Evolutionary conservation across 2,113 vertebrate species (phyloP), one percentile per base, ranked within the genome.

Genomic region (Nyctereutes procyonoides): DNA sequence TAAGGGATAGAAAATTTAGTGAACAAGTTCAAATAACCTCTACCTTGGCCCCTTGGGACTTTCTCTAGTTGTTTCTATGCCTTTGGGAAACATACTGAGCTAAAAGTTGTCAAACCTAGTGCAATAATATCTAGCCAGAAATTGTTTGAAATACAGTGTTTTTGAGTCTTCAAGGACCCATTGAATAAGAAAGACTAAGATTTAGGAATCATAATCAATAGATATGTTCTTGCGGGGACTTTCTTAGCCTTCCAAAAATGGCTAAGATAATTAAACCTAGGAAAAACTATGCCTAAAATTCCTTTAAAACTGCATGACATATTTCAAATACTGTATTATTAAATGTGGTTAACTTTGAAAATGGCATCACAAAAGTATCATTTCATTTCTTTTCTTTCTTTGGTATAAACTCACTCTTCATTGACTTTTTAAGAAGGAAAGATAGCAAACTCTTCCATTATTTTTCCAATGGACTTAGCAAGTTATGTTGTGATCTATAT

Each of bases 231-330:
- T 38, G 77, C 9, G 63, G 6, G 12, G 30, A 77, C 32, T 85
- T 95, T 82, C 79, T 73, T 81, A 74, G 51, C 58, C 88, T 95
- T 96, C 56, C 32, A 79, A 82, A 96, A 95, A 62, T 51, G 53
- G 3, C 24, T 82, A 93, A 51, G 20, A 77, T 95, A 96, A 71
- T 11, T 79, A 96, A 74, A 86, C 6, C 12, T 89, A 76, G 30
- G 43, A 58, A 88, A 80, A 69, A 32, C 9, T n/a, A 88, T 90
- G 24, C 16, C 16, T 62, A 69, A 73, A 9, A 56, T 69, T 60
- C 5, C 22, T 17, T 43, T 14, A 76, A 90, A 76, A 67, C 10
- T 80, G 14, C 3, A 26, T 89, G 62, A 26, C 8, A 69, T 51
- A 58, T 84, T 89, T 92, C 73, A 19, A 67, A 24, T 51, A 79